phyloP scores from a whole-genome alignment of 2,113 vertebrate genomes.

The Callocephalon fimbriatum region DNA sequence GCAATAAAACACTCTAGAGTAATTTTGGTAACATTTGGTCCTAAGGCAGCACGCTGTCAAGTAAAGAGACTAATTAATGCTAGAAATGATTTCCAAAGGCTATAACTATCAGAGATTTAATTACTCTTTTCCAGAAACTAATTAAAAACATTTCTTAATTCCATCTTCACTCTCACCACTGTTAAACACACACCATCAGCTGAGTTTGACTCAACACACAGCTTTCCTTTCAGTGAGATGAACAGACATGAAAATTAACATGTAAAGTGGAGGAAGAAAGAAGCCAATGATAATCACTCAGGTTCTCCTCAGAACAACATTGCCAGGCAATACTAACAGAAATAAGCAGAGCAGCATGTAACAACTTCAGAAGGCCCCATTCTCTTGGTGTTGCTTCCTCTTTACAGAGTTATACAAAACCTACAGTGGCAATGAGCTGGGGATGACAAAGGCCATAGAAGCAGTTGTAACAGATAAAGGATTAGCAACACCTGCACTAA shows the following conservation, averaged over 20 bases:
- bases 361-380: accelerated
- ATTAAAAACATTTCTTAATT: neutral
- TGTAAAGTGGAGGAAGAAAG: neutral
- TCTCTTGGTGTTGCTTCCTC: neutral
- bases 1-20: conserved; percentile 97
- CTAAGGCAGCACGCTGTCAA: conserved; percentile 89
- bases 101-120: neutral
- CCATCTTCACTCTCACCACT: neutral
- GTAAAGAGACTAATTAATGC: neutral
- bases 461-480: neutral
- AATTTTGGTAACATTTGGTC: conserved; percentile 93
- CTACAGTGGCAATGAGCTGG: neutral
- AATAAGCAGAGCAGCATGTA: neutral
- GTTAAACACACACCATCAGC: neutral
- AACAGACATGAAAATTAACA: accelerated
- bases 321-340: neutral
- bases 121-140: neutral
- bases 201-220: neutral
- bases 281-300: neutral
- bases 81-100: neutral
- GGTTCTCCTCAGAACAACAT: neutral
- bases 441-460: neutral
- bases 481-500: neutral
- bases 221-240: neutral
- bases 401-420: neutral